phyloP scores from a whole-genome alignment of 2,797 vertebrate species.

The Gambusia yucatana region DNA sequence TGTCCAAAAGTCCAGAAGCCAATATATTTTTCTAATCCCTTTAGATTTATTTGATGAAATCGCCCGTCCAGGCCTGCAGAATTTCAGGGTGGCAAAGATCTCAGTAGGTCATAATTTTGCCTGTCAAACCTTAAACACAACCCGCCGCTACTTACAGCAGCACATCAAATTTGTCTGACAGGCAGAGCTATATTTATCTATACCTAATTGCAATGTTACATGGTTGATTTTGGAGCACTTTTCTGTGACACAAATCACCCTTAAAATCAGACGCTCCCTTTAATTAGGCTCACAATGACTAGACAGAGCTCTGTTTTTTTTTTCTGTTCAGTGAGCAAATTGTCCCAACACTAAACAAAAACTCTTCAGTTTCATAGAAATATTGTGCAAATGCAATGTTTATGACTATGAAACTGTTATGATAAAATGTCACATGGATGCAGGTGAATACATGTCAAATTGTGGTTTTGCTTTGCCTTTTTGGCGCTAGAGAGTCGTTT shows the following conservation, averaged over 20 bases:
- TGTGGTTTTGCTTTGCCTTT: not conserved
- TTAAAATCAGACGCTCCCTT: slow-evolving; percentile 43
- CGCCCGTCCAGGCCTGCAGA: not conserved
- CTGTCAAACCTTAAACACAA: not conserved
- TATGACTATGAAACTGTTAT: not conserved
- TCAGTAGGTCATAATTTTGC: not conserved
- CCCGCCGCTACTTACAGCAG: not conserved
- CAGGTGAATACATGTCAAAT: not conserved
- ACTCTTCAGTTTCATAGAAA: not conserved
- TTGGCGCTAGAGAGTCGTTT: not conserved
- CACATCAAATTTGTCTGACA: slow-evolving; percentile 24
- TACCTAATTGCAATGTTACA: slow-evolving; percentile 16
- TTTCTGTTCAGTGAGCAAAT: slow-evolving; percentile 18
- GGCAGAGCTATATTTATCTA: slow-evolving; percentile 20
- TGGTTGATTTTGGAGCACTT: slow-evolving; percentile 12
- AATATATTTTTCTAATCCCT: not conserved
- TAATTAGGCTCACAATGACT: slow-evolving; percentile 45
- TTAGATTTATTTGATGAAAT: slow-evolving; percentile 12
- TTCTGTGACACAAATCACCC: slow-evolving; percentile 27
- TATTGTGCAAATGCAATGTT: not conserved
- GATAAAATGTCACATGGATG: not conserved
- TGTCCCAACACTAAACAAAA: not conserved
- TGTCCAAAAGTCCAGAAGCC: not conserved
- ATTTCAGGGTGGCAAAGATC: slow-evolving; percentile 1
- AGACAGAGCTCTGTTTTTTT: slow-evolving; percentile 20